Base-by-base conservation (phyloP, 2,888 invertebrate genomes). In the Euplexia lucipara region DNA sequence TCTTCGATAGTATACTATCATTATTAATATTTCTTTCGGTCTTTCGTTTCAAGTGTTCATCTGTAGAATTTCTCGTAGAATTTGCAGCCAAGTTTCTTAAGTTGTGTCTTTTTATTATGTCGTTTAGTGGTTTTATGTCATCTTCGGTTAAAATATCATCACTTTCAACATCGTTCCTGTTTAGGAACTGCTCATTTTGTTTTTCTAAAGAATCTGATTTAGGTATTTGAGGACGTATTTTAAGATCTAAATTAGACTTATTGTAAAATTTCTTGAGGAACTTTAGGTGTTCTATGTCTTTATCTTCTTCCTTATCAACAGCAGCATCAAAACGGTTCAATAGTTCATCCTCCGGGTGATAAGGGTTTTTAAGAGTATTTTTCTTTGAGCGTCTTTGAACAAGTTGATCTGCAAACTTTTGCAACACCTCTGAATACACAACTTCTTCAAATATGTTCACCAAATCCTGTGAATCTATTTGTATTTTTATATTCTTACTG, bases 311-410 rank as follows among this genome's bases (percentile, higher is more conserved):
- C 41, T 56, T 41, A 3, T 52, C 26, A 22, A 41, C 4, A 48
- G 32, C 16, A 16, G n/a, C 49, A 39, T 77, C 58, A 8, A 63
- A 77, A 47, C 45, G 59, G n/a, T 70, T 61, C 1, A 66, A 52
- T 18, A 81, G 26, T 44, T 85, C 84, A 60, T 91, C 90, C 83
- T 91, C 90, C 3, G 90, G 90, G 20, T 91, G 90, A 56, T 86
- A 91, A 9, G 90, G 90, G 51, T 90, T 90, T 14, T 80, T 85
- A 14, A 83, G 86, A 8, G 52, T 32, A 39, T 48, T 34, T 52
- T 66, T 71, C 1, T 39, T 37, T 0, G 59, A 45, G 32, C 71
- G 62, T 65, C 81, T 77, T 54, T 69, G 71, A 52, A 79, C 41
- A 6, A 85, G 32, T 75, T 82, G 68, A 0, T 47, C 60, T 41